Percentiles rank a stretch among this genome's conserved stretches.
phyloP scores from a whole-genome alignment of 1,140 invertebrate genomes.

The Scaptomyza hsui region DNA sequence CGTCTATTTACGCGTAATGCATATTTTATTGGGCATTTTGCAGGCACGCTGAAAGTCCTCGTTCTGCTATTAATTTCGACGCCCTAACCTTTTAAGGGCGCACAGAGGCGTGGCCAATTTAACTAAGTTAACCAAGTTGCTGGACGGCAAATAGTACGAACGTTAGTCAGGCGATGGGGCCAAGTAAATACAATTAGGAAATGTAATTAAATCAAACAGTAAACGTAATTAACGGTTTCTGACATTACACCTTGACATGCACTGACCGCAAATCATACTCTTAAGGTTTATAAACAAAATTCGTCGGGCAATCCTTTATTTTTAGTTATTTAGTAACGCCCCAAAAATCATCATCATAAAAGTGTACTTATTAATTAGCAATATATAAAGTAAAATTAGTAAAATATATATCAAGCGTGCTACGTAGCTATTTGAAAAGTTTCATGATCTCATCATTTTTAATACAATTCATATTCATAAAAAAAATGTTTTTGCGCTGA shows the following conservation, averaged over 20 bases:
- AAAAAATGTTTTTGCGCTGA: not conserved
- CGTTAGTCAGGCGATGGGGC: not conserved
- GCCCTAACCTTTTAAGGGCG: not conserved
- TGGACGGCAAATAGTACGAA: not conserved
- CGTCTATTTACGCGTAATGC: conserved; percentile 66
- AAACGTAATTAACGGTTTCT: conserved; percentile 27
- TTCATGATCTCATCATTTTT: conserved; percentile 38
- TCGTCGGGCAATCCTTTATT: conserved; percentile 2
- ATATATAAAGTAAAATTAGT: conserved; percentile 26
- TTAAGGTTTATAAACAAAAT: too few species aligned
- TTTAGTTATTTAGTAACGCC: conserved; percentile 13
- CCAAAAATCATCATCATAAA: conserved; percentile 11
- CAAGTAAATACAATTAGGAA: conserved; percentile 45
- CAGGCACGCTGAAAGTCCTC: conserved; percentile 36
- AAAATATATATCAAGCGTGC: conserved; percentile 8
- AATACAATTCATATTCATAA: conserved; percentile 8
- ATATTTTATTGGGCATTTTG: conserved; percentile 74
- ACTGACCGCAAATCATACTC: not conserved
- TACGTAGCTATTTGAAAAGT: not conserved
- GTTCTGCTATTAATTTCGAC: conserved; percentile 56
- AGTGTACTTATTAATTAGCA: conserved; percentile 14
- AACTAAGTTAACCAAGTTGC: not conserved
- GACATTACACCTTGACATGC: conserved; percentile 37
- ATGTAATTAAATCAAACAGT: conserved; percentile 45
- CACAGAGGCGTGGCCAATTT: not conserved